Evolutionary conservation across 2,797 vertebrate genomes (phyloP).

Genomic region (Cyclopterus lumpus): DNA sequence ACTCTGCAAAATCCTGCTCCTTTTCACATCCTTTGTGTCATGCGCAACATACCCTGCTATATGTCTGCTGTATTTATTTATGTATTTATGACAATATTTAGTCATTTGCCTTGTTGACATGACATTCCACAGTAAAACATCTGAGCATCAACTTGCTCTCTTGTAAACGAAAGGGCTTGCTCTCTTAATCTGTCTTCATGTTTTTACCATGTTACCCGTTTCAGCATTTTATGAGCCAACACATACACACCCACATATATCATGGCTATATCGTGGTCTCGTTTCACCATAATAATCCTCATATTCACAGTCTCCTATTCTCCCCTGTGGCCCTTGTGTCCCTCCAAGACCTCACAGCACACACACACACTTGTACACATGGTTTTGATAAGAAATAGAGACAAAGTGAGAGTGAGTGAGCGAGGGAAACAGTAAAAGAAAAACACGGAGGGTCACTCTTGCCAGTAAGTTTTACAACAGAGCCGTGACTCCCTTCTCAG

Average conservation of each 20-base stretch:
- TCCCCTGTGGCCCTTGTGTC: slow-evolving; percentile 79
- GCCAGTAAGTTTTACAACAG: slow-evolving; percentile 88
- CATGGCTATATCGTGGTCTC: neutral
- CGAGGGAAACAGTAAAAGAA: slow-evolving; percentile 74
- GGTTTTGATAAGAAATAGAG: slow-evolving; percentile 84
- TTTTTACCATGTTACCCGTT: slow-evolving; percentile 39
- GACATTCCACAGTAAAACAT: slow-evolving; percentile 7
- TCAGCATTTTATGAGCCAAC: neutral
- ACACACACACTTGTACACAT: slow-evolving; percentile 76
- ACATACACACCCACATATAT: neutral
- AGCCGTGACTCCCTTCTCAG: slow-evolving; percentile 85
- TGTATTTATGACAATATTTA: slow-evolving; percentile 20
- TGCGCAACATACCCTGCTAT: slow-evolving; percentile 17
- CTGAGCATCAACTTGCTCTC: neutral
- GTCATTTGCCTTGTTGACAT: neutral
- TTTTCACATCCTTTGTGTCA: slow-evolving; percentile 52
- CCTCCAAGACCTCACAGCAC: slow-evolving; percentile 71
- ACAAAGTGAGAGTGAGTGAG: slow-evolving; percentile 69
- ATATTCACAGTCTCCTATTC: slow-evolving; percentile 56
- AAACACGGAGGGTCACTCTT: slow-evolving; percentile 82
- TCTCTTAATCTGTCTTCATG: neutral
- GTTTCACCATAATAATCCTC: slow-evolving; percentile 15
- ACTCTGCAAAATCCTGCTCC: slow-evolving; percentile 57
- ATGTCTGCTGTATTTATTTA: slow-evolving; percentile 38
- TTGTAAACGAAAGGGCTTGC: neutral